These are phyloP conservation scores for Pseudanteris insignis DNA, from an alignment of 2,888 invertebrate genomes.

Conservation along the genomic window DNA sequence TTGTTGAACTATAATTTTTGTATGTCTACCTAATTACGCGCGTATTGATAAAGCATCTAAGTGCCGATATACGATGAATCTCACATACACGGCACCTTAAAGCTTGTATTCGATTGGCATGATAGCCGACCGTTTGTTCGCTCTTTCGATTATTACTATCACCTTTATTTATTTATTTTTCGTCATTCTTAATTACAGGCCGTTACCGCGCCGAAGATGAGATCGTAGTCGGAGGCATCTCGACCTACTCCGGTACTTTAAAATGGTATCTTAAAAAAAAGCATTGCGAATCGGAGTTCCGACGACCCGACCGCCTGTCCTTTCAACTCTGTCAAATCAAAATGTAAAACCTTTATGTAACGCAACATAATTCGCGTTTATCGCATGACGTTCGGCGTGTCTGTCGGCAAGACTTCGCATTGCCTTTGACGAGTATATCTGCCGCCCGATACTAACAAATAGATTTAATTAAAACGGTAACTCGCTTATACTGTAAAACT, in stretches of 20 bases:
- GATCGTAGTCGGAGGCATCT: conserved; percentile 16
- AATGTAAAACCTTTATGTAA: conserved; percentile 43
- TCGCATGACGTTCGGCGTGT: conserved; percentile 27
- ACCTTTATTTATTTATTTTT: conserved; percentile 35
- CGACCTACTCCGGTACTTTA: conserved; percentile 5
- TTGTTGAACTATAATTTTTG: too few relatives aligned
- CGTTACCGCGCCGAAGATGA: conserved; percentile 12
- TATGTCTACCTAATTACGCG: conserved; percentile 22
- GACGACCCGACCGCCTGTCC: conserved; percentile 29
- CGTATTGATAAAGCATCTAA: conserved; percentile 12
- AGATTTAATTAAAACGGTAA: conserved; percentile 44
- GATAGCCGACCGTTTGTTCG: conserved; percentile 12
- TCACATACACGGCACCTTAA: too few relatives aligned
- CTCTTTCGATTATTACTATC: conserved; percentile 26
- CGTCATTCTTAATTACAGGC: conserved; percentile 23
- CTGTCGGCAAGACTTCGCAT: conserved; percentile 38
- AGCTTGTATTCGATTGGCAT: too few relatives aligned
- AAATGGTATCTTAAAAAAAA: conserved; percentile 41
- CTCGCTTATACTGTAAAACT: too few relatives aligned
- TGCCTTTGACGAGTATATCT: conserved; percentile 40
- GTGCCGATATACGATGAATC: conserved; percentile 20
- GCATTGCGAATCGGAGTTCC: conserved; percentile 43
- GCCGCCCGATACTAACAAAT: conserved; percentile 44
- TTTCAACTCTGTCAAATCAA: conserved; percentile 43
- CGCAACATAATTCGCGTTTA: conserved; percentile 22